phyloP scores from a whole-genome alignment of 1,140 invertebrate species.

The Andricus grossulariae region DNA sequence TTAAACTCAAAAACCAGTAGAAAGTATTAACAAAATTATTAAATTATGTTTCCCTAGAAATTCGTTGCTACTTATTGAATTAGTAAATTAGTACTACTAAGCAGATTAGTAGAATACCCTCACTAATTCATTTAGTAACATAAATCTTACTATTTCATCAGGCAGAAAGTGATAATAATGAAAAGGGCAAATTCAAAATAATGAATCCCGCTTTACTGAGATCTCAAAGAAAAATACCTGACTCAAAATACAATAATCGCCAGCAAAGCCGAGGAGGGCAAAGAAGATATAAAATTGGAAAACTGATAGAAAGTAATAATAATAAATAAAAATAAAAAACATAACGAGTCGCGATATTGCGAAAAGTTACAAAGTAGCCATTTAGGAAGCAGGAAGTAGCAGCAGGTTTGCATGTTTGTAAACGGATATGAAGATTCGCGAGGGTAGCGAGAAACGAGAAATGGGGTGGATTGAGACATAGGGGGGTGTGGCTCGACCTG shows the following conservation, averaged over 20 bases:
- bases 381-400: not conserved
- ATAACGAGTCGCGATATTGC: slow-evolving; percentile 24
- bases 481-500: slow-evolving; percentile 59
- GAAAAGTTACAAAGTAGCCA: slow-evolving; percentile 29
- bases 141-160: no score
- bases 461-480: slow-evolving; percentile 63
- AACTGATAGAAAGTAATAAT: slow-evolving; percentile 14
- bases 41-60: no score
- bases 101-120: no score
- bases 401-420: slow-evolving; percentile 11
- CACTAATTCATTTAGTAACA: no score
- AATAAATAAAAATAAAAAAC: not conserved
- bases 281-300: slow-evolving; percentile 19
- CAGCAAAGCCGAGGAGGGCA: not conserved
- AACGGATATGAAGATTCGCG: slow-evolving; percentile 22
- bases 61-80: no score
- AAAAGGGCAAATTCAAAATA: no score
- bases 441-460: slow-evolving; percentile 4
- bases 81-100: no score
- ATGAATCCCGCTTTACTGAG: not conserved
- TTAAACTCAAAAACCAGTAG: no score
- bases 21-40: no score
- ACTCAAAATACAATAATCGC: slow-evolving; percentile 12
- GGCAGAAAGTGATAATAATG: no score
- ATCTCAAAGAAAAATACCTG: slow-evolving; percentile 2